Evolutionary conservation across 2,797 vertebrate genomes (phyloP).

Genomic region (Syngnathus acus): DNA sequence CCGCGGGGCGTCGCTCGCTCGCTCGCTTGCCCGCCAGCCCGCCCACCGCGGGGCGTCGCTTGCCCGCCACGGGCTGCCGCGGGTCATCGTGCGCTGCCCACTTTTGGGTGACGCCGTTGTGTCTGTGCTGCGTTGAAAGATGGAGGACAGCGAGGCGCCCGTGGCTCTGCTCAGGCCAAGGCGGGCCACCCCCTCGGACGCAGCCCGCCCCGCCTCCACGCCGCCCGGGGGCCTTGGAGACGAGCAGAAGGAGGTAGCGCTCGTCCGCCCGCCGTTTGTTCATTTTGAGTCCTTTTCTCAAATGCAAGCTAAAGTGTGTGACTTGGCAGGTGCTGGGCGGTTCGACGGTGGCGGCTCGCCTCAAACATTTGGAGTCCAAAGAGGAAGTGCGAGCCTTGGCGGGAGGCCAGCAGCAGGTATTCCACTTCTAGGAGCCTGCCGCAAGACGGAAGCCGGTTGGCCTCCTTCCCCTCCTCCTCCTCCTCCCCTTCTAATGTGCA

Average conservation of each 20-base stretch:
- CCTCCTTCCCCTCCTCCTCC: constrained; percentile 24
- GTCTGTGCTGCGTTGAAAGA: constrained; percentile 52
- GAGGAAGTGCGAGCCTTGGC: constrained; percentile 88
- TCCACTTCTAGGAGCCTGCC: constrained; percentile 66
- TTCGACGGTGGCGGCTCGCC: constrained; percentile 77
- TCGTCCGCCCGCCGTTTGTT: background rate
- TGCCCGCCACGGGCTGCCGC: no score
- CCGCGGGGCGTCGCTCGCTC: no score
- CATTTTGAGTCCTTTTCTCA: no score
- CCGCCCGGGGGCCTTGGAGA: constrained; percentile 84
- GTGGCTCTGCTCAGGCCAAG: constrained; percentile 83
- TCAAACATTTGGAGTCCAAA: constrained; percentile 86
- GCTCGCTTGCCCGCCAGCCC: no score
- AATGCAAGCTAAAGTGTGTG: no score
- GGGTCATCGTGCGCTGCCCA: background rate
- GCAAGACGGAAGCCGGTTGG: constrained; percentile 22
- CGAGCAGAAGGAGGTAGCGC: constrained; percentile 82
- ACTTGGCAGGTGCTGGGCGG: constrained; percentile 71
- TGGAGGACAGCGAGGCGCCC: constrained; percentile 81
- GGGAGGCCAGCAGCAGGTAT: constrained; percentile 90
- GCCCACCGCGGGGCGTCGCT: no score
- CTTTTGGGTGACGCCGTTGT: background rate
- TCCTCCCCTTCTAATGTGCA: constrained; percentile 14
- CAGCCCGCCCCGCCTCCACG: constrained; percentile 82
- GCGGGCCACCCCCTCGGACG: constrained; percentile 76